phyloP scores from a whole-genome alignment of 53 echinoderm and acorn worm genomes.

The Astropecten irregularis region DNA sequence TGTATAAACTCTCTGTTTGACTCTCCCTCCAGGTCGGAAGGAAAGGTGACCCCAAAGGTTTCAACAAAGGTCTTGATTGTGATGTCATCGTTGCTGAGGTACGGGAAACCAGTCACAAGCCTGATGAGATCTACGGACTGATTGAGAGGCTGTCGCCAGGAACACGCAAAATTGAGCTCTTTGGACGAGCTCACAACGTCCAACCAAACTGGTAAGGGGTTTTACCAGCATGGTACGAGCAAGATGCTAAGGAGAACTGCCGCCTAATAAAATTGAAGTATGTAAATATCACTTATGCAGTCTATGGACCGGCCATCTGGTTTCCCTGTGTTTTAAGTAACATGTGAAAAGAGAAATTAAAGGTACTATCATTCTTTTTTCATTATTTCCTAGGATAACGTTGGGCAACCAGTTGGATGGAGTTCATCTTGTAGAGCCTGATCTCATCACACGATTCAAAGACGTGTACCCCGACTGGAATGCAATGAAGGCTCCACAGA shows the following conservation, averaged over 20 bases:
- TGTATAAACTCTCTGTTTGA: no score
- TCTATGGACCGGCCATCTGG: no score
- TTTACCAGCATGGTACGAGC: neutral
- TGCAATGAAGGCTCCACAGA: slow-evolving; percentile 77
- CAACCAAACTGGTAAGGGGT: slow-evolving; percentile 94
- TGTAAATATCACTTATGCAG: no score
- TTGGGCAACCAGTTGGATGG: slow-evolving; percentile 98
- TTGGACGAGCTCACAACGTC: slow-evolving; percentile 97
- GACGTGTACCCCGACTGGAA: slow-evolving; percentile 94
- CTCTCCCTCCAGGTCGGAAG: slow-evolving; percentile 86
- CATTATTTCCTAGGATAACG: slow-evolving; percentile 72
- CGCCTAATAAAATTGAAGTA: no score
- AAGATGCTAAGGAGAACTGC: neutral
- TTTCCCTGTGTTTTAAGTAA: no score
- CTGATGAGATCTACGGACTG: slow-evolving; percentile 97
- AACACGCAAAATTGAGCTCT: slow-evolving; percentile 95
- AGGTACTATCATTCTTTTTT: no score
- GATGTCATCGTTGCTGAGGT: slow-evolving; percentile 99
- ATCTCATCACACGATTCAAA: slow-evolving; percentile 81
- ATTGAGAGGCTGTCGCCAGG: slow-evolving; percentile 96
- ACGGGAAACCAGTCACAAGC: slow-evolving; percentile 97
- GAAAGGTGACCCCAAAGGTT: slow-evolving; percentile 88
- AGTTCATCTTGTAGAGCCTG: slow-evolving; percentile 90
- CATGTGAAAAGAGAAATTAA: no score
- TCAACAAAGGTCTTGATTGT: slow-evolving; percentile 96